Evolutionary conservation across 2,113 vertebrate species (phyloP).

Genomic region (Mastomys natalensis): DNA sequence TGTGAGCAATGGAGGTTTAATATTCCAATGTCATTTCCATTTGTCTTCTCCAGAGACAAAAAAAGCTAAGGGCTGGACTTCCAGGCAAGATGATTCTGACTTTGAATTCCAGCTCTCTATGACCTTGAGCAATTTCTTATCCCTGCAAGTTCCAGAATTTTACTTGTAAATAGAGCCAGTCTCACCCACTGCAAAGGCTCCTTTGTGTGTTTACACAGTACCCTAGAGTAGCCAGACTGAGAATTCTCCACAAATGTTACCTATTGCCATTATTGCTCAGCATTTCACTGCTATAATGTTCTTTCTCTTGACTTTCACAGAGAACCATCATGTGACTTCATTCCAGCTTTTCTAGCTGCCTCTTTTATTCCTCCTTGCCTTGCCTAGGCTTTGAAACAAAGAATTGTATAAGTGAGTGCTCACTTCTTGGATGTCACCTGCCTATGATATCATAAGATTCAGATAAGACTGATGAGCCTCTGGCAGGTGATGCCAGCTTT

Average conservation of each 20-base stretch:
- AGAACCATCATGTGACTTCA: not conserved
- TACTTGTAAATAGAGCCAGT: not conserved
- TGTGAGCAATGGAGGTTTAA: constrained; percentile 11
- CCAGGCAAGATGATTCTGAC: not conserved
- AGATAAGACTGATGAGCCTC: not conserved
- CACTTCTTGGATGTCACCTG: not conserved
- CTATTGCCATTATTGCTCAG: not conserved
- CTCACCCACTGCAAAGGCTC: not conserved
- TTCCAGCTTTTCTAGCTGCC: not conserved
- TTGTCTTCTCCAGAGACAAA: constrained; percentile 10
- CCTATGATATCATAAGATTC: not conserved
- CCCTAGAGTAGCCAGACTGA: not conserved
- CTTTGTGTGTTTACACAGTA: not conserved
- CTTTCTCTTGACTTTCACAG: not conserved
- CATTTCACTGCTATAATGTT: not conserved
- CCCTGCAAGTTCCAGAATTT: not conserved
- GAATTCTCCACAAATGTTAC: not conserved
- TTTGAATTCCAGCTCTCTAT: not conserved
- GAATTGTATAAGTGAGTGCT: not conserved
- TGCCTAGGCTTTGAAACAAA: not conserved
- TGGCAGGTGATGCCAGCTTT: not conserved
- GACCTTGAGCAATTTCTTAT: not conserved
- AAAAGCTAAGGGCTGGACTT: not conserved
- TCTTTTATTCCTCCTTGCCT: not conserved
- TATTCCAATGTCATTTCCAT: not conserved